These are phyloP conservation scores for Agrotis exclamationis DNA, from an alignment of 2,888 invertebrate species.

Conservation along the genomic window DNA sequence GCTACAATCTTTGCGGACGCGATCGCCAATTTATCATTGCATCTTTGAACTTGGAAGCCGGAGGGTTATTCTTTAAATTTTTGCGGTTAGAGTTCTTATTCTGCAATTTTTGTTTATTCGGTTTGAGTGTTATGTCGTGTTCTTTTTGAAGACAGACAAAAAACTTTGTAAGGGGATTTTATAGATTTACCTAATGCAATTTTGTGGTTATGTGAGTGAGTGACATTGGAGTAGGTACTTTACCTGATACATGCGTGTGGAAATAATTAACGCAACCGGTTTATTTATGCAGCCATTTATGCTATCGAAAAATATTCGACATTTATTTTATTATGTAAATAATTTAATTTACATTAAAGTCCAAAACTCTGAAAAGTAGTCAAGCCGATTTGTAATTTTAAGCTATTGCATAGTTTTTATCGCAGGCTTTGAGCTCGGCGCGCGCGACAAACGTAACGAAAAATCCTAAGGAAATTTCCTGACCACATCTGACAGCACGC, in stretches of 20 bases:
- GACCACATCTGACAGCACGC: too few relatives aligned
- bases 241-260: background rate
- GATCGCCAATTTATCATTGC: constrained; percentile 81
- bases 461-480: too few relatives aligned
- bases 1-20: constrained; percentile 71
- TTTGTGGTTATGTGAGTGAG: constrained; percentile 1
- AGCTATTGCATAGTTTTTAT: too few relatives aligned
- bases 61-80: constrained; percentile 56
- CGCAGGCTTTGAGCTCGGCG: too few relatives aligned
- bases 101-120: constrained; percentile 19
- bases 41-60: constrained; percentile 66
- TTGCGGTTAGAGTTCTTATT: constrained; percentile 13
- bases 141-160: background rate
- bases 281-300: background rate
- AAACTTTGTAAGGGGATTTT: constrained; percentile 9
- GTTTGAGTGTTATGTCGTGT: constrained; percentile 31
- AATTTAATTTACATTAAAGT: background rate
- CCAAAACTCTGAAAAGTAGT: background rate
- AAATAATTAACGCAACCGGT: background rate
- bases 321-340: too few relatives aligned
- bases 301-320: background rate
- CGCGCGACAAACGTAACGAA: too few relatives aligned
- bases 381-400: background rate
- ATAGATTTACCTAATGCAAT: background rate
- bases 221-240: background rate